These are phyloP conservation scores for Manis crassicaudata DNA, from an alignment of 2,797 vertebrate genomes.

Conservation along the genomic window DNA sequence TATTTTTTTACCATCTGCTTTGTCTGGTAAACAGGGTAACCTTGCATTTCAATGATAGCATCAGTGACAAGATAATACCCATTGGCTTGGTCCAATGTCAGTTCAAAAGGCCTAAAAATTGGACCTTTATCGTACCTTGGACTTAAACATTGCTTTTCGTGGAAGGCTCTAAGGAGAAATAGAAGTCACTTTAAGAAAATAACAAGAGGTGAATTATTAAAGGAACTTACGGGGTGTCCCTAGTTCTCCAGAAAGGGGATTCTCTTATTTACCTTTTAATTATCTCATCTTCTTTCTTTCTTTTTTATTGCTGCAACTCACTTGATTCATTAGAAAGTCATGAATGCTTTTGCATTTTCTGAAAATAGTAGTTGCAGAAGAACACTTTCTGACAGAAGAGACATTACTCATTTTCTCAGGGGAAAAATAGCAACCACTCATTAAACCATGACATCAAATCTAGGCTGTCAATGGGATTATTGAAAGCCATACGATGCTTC, in stretches of 20 bases:
- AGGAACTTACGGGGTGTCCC: background rate
- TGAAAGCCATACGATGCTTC: background rate
- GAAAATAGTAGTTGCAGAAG: slow-evolving; percentile 57
- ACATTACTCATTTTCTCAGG: slow-evolving; percentile 66
- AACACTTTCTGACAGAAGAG: slow-evolving; percentile 67
- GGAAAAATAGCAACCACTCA: slow-evolving; percentile 74
- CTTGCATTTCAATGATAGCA: background rate
- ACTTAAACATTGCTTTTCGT: background rate
- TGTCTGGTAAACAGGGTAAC: background rate
- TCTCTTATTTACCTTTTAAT: slow-evolving; percentile 56
- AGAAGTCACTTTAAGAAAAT: background rate
- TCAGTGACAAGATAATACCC: background rate
- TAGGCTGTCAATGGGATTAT: slow-evolving; percentile 54
- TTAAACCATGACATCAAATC: slow-evolving; percentile 75
- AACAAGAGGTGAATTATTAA: background rate
- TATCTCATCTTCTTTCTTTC: background rate
- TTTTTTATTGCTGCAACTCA: background rate
- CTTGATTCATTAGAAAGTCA: slow-evolving; percentile 47
- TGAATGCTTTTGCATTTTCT: slow-evolving; percentile 44
- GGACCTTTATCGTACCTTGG: background rate
- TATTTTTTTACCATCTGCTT: background rate
- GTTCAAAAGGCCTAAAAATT: background rate
- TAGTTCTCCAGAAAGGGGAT: background rate
- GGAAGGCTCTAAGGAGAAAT: background rate
- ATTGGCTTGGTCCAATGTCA: background rate